Conservation (phyloP, 2,113 vertebrate species). For the Heterocephalus glaber region DNA sequence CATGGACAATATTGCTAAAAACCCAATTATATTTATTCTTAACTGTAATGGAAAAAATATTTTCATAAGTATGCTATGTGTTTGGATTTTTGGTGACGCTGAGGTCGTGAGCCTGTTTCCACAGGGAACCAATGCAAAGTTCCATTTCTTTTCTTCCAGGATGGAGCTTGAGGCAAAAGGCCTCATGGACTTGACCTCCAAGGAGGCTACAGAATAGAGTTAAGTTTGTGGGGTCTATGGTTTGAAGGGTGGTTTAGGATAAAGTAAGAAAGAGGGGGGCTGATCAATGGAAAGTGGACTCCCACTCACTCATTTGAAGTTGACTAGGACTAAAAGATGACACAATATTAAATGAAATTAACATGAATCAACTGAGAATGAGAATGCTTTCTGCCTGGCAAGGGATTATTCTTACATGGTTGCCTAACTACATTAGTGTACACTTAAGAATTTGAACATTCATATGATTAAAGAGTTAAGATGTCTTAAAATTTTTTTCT, state of each 20-base stretch:
- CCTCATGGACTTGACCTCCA: neutral
- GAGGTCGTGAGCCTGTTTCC: neutral
- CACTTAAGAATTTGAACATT: neutral
- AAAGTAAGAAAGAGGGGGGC: neutral
- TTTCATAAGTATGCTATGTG: neutral
- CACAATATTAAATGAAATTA: neutral
- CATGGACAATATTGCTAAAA: conserved; percentile 15
- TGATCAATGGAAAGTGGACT: neutral
- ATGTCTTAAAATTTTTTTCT: neutral
- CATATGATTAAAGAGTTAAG: neutral
- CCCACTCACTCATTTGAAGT: neutral
- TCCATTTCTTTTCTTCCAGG: neutral
- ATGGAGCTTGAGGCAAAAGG: neutral
- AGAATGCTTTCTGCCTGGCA: neutral
- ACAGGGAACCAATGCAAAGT: neutral
- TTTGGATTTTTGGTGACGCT: neutral
- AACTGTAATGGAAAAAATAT: neutral
- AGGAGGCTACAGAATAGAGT: neutral
- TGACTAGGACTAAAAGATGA: neutral
- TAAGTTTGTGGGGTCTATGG: neutral
- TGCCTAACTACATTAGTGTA: neutral
- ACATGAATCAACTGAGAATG: neutral
- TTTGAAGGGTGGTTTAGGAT: neutral
- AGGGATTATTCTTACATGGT: neutral
- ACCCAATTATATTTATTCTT: neutral